Base-by-base conservation (phyloP, 2,888 invertebrate genomes). In the Ophion costatus region DNA sequence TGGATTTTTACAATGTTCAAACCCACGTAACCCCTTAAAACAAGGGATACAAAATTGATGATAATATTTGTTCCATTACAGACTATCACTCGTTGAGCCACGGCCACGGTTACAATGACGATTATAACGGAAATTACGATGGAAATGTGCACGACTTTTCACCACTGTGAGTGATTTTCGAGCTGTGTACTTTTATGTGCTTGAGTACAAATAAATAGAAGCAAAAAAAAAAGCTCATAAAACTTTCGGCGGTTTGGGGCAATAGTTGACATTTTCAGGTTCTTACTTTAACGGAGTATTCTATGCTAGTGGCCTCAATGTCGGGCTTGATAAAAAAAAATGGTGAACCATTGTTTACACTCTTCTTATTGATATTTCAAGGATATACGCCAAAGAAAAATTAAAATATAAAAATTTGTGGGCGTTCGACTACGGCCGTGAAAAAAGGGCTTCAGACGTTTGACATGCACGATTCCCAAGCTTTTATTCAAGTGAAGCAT, bases 161-260 rank as follows among this genome's bases (percentile, higher is more conserved):
- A 73, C 59, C 66, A n/a, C 73, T 66, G 84, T 84, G 33, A 74
- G 77, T 63, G 7, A 67, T n/a, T 24, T 74, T 33, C 51, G 14
- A 59, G 7, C 11, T 10, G 22, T 10, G 10, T 59, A 20, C 59
- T 20, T 59, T 51, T 4, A 14, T 17, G 11, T 51, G 3, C 51
- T 5, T 14, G 17, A 17, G 4, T 17, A 51, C 51, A 51, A 29
- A 70, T n/a, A 29, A 45, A 69, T 51, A 17, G 51, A 24, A 17
- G 51, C 51, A 2, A 51, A 51, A 0, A 17, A 14, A 51, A 51
- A 51, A 24, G n/a, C 20, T 66, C 38, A 33, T 17, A 11, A 4
- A 61, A 24, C 6, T 38, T 7, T 38, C 38, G 11, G 17, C 51
- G 0, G 14, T 51, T 51, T 17, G 0, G 51, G 33, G 38, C 7